A percentile compares a stretch with the other conserved stretches of the same genome.
Evolutionary conservation across 1,140 invertebrate genomes (phyloP).

Genomic region (Tetragnatha versicolor): DNA sequence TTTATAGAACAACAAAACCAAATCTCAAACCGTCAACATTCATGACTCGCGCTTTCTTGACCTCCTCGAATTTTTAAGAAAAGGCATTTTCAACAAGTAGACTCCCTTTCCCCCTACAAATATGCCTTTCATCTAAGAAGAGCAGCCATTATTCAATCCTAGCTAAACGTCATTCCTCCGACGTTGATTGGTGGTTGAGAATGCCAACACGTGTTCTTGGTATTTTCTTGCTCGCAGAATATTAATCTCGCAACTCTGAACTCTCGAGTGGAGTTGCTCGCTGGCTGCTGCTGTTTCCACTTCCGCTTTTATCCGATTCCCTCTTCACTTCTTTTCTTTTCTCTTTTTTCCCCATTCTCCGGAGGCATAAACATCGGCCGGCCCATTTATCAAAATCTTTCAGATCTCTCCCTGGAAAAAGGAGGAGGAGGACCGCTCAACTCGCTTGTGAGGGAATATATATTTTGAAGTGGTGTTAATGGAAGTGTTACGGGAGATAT

Average conservation of each 20-base stretch:
- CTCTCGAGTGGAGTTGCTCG: conserved; percentile 21
- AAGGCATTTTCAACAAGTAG: conserved; percentile 17
- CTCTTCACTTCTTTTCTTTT: conserved; percentile 67
- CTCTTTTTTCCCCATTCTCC: background rate
- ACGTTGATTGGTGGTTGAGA: conserved; percentile 46
- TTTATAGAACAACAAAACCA: no score
- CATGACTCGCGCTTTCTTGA: no score
- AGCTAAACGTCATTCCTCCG: conserved; percentile 48
- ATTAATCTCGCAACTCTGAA: conserved; percentile 46
- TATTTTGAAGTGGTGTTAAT: conserved; percentile 22
- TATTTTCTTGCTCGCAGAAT: conserved; percentile 47
- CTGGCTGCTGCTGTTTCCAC: background rate
- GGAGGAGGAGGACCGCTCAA: background rate
- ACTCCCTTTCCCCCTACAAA: conserved; percentile 9
- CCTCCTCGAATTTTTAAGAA: no score
- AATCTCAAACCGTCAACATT: no score
- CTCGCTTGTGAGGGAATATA: background rate
- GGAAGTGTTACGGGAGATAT: conserved; percentile 34
- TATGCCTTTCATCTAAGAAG: conserved; percentile 12
- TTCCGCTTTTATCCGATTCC: conserved; percentile 43
- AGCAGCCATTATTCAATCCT: conserved; percentile 48
- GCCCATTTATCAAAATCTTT: conserved; percentile 44
- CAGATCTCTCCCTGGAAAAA: no score
- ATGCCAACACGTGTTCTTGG: conserved; percentile 48
- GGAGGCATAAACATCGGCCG: conserved; percentile 25